Evolutionary conservation across 2,113 vertebrate species (phyloP).

Genomic region (Tyrannus savana): DNA sequence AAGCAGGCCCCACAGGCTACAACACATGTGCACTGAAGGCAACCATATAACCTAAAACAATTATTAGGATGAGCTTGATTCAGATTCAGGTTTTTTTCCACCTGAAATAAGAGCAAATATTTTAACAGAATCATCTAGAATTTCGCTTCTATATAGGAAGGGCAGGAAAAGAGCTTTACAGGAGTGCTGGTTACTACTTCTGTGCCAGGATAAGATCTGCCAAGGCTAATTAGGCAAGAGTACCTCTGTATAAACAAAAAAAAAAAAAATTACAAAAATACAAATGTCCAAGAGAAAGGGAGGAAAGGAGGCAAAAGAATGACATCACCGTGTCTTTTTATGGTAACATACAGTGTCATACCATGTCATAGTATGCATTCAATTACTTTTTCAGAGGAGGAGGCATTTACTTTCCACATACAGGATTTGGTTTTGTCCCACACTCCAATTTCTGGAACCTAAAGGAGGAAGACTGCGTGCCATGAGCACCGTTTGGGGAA

Average conservation of each 20-base stretch:
- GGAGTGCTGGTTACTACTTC: background rate
- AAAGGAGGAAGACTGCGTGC: background rate
- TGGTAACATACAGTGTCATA: background rate
- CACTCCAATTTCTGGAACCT: rapidly evolving
- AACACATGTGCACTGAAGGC: rapidly evolving
- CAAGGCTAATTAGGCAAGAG: background rate
- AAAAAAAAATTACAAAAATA: background rate
- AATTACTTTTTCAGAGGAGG: background rate
- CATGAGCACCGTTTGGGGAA: background rate
- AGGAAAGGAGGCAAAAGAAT: background rate
- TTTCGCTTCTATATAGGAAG: background rate
- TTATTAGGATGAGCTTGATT: background rate
- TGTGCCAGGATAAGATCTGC: background rate
- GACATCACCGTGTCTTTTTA: background rate
- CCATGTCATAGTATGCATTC: background rate
- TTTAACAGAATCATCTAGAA: background rate
- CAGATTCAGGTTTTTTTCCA: background rate
- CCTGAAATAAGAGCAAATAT: background rate
- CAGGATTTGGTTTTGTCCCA: background rate
- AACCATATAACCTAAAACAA: background rate
- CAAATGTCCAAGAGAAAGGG: background rate
- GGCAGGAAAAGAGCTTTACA: background rate
- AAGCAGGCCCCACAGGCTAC: background rate
- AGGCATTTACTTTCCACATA: background rate
- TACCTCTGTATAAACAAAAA: background rate